Conservation (phyloP, 2,888 invertebrate genomes). For the Eristalis arbustorum region DNA sequence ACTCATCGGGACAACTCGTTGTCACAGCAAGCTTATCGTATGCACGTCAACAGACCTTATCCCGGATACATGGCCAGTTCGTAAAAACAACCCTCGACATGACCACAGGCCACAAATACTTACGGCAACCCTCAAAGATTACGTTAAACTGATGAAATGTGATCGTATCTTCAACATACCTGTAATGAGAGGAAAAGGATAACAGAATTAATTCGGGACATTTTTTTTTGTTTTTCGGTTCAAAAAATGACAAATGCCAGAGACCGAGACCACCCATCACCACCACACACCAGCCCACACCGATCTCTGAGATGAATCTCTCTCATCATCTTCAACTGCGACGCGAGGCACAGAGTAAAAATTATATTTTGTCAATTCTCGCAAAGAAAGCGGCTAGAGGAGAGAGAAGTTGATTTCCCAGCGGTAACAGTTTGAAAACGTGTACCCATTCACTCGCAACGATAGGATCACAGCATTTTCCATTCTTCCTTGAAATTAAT, state of each 20-base stretch:
- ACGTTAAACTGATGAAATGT: background rate
- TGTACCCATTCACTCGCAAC: slow-evolving; percentile 57
- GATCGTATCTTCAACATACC: slow-evolving; percentile 28
- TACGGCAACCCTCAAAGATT: background rate
- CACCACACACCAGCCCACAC: background rate
- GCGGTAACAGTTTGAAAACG: slow-evolving; percentile 59
- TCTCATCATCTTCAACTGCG: slow-evolving; percentile 29
- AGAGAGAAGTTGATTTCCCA: slow-evolving; percentile 58
- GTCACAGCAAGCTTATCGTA: background rate
- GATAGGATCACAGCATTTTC: slow-evolving; percentile 62
- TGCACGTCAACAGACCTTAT: background rate
- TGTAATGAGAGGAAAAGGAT: slow-evolving; percentile 24
- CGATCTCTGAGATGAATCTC: slow-evolving; percentile 23
- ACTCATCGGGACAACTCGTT: background rate
- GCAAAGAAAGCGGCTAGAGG: slow-evolving; percentile 2
- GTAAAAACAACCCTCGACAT: background rate
- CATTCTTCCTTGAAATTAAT: slow-evolving; percentile 49
- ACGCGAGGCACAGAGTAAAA: background rate
- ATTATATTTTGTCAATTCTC: slow-evolving; percentile 53
- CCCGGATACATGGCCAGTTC: background rate
- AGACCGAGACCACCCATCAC: background rate
- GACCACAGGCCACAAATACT: background rate
- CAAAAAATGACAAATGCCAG: slow-evolving; percentile 30
- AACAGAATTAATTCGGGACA: background rate
- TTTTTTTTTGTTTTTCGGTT: background rate